A percentile compares a stretch with the other conserved stretches of the same genome.
Conservation (phyloP, 2,888 invertebrate genomes). For the Macaria liturata region DNA sequence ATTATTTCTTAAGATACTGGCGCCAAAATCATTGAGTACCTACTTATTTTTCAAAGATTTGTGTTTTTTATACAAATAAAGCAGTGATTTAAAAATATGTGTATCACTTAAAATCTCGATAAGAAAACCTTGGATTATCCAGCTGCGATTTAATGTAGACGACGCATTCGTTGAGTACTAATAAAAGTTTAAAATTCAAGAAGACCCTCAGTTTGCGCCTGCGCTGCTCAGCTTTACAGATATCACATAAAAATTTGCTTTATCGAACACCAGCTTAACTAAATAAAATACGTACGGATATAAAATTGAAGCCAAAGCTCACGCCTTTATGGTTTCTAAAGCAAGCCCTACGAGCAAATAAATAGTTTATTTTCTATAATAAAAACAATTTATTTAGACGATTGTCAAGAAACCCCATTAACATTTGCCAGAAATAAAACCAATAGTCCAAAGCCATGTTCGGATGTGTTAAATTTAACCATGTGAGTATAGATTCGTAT, state of each 20-base stretch:
- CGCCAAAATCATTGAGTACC: no score
- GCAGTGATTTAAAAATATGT: slow-evolving; percentile 32
- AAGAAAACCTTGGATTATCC: slow-evolving; percentile 62
- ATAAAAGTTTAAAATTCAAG: slow-evolving; percentile 61
- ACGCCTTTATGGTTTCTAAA: no score
- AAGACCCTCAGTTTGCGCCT: slow-evolving; percentile 35
- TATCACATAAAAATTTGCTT: slow-evolving; percentile 14
- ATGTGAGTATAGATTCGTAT: slow-evolving; percentile 62
- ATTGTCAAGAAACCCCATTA: slow-evolving; percentile 8
- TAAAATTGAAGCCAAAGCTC: no score
- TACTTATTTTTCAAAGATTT: no score
- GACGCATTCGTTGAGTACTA: slow-evolving; percentile 60
- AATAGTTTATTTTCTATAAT: no score
- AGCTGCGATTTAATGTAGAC: slow-evolving; percentile 59
- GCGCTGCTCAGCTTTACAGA: no score
- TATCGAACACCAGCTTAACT: slow-evolving; percentile 3
- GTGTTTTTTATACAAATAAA: background rate
- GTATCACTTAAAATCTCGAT: slow-evolving; percentile 55
- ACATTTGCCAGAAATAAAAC: slow-evolving; percentile 42
- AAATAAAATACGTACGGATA: no score
- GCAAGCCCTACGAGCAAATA: background rate
- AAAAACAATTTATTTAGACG: background rate
- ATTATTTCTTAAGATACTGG: no score
- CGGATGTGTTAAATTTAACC: slow-evolving; percentile 55
- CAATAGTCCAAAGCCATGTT: slow-evolving; percentile 59